Conservation (phyloP, 2,888 invertebrate genomes). For the Carterocephalus palaemon region DNA sequence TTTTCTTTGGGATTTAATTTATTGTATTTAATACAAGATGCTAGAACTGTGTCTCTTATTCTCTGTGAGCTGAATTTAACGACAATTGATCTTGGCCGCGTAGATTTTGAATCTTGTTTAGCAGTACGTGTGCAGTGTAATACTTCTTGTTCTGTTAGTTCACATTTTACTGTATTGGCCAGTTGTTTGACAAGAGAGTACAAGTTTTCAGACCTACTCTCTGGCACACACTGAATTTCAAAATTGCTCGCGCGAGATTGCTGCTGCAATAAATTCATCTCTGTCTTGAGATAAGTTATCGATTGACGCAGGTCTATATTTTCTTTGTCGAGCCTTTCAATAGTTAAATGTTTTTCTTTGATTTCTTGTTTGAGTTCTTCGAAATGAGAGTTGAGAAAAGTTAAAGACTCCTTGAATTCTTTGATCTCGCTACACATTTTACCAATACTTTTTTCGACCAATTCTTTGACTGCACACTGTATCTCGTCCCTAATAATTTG, state of each 20-base stretch:
- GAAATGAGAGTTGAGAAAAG: conserved; percentile 1
- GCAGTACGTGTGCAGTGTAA: conserved; percentile 22
- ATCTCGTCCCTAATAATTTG: conserved; percentile 1
- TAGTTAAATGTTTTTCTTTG: background rate
- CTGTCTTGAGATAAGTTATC: conserved; percentile 12
- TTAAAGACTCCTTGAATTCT: conserved; percentile 2
- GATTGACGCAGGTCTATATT: conserved; percentile 7
- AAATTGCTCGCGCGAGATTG: too few species aligned
- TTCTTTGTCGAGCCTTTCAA: conserved; percentile 8
- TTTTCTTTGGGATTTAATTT: conserved; percentile 23
- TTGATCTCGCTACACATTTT: background rate
- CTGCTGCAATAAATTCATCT: conserved; percentile 17
- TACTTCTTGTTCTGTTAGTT: conserved; percentile 7
- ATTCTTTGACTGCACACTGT: background rate
- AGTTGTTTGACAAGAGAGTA: conserved; percentile 6
- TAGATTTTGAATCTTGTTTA: conserved; percentile 11
- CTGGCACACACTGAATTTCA: conserved; percentile 21
- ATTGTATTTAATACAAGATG: conserved; percentile 23
- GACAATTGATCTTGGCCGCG: conserved; percentile 25
- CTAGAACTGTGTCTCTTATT: conserved; percentile 20
- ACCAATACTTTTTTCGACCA: background rate
- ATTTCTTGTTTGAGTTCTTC: conserved; percentile 1
- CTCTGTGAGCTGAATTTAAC: conserved; percentile 20
- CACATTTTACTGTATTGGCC: background rate
- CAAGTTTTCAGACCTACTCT: conserved; percentile 20